A percentile compares a stretch with the other conserved stretches of the same genome.
These are phyloP conservation scores for Metopolophium dirhodum DNA, from an alignment of 1,140 invertebrate genomes.

Conservation along the genomic window DNA sequence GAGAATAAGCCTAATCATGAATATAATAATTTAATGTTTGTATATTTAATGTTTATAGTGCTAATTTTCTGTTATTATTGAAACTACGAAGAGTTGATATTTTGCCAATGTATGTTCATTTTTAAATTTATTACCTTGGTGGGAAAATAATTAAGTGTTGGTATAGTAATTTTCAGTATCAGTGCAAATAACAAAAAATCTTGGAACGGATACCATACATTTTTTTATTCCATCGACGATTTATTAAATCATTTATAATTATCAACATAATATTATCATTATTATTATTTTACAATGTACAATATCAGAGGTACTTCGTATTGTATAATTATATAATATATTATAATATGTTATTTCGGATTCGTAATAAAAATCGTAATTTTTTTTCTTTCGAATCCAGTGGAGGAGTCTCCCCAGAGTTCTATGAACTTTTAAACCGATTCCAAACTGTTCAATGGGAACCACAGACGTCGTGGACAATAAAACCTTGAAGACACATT, in stretches of 20 bases:
- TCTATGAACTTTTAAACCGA: slow-evolving; percentile 37
- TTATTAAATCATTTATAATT: not conserved
- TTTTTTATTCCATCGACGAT: not conserved
- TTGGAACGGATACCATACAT: not conserved
- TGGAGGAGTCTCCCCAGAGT: not conserved
- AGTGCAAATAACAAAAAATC: not conserved
- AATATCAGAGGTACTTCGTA: not conserved
- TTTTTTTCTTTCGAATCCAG: not conserved
- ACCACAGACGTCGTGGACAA: slow-evolving; percentile 18
- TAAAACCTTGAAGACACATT: slow-evolving; percentile 54
- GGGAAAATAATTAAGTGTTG: not conserved
- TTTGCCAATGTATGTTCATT: slow-evolving; percentile 12
- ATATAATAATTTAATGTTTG: slow-evolving; percentile 9
- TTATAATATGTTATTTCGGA: not conserved
- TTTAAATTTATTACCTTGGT: slow-evolving; percentile 21
- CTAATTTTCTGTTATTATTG: slow-evolving; percentile 7
- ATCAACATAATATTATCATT: not conserved
- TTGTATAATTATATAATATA: not conserved
- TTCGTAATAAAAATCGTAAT: not conserved
- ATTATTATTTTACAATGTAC: not conserved
- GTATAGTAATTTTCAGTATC: not conserved
- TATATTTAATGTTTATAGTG: not conserved
- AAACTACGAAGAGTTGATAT: not conserved
- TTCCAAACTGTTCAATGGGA: slow-evolving; percentile 43
- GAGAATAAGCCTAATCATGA: slow-evolving; percentile 44